Percentiles rank a stretch among this genome's conserved stretches.
phyloP scores from a whole-genome alignment of 1,140 invertebrate genomes.

The Achroia grisella region DNA sequence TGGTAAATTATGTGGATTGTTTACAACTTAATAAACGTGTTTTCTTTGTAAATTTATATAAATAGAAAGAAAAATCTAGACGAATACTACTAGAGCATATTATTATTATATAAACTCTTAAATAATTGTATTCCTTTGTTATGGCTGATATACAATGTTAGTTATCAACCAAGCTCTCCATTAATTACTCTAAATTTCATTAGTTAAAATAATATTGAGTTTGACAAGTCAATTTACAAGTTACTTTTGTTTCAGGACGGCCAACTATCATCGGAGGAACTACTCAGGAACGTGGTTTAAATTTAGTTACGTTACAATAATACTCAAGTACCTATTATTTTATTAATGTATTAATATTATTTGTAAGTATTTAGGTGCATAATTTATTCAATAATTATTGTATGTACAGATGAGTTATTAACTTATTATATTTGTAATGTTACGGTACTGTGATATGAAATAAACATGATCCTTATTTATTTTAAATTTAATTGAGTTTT shows the following conservation, averaged over 20 bases:
- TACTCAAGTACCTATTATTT: conserved; percentile 34
- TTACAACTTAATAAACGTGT: too few species aligned
- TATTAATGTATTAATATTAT: conserved; percentile 33
- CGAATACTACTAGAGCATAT: too few species aligned
- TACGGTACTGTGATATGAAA: conserved; percentile 62
- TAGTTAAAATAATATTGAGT: too few species aligned
- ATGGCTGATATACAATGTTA: too few species aligned
- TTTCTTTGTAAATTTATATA: too few species aligned
- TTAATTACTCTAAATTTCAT: too few species aligned
- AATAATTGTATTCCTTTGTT: too few species aligned
- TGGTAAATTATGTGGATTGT: too few species aligned
- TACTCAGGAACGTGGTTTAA: conserved; percentile 59
- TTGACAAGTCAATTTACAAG: too few species aligned
- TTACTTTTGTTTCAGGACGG: conserved; percentile 46
- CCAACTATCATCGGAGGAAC: conserved; percentile 55
- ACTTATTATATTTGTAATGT: conserved; percentile 36
- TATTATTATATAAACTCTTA: too few species aligned
- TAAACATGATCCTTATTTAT: conserved; percentile 5
- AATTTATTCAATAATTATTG: conserved; percentile 28
- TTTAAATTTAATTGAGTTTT: conserved; percentile 11
- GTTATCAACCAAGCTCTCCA: too few species aligned
- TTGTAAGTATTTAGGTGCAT: conserved; percentile 22
- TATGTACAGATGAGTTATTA: conserved; percentile 11
- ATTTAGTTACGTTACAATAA: conserved; percentile 26
- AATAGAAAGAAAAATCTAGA: too few species aligned